phyloP scores from a whole-genome alignment of 2,797 vertebrate species.

The Hippoglossus hippoglossus region DNA sequence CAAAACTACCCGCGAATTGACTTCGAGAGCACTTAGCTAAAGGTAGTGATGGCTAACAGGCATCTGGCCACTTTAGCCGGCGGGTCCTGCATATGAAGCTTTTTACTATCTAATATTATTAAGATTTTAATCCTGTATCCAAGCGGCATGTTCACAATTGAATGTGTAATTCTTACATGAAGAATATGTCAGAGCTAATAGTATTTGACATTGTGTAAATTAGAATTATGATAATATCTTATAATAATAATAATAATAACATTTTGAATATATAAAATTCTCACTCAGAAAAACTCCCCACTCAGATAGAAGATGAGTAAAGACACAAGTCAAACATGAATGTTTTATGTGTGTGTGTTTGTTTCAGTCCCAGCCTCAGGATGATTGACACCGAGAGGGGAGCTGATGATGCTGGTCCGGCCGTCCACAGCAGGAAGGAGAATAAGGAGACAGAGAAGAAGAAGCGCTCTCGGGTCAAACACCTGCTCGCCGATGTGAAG shows the following conservation, averaged over 20 bases:
- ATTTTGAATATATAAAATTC: too few species aligned
- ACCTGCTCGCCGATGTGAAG: conserved; percentile 93
- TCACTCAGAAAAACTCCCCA: too few species aligned
- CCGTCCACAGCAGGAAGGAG: conserved; percentile 82
- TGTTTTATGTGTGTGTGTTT: neutral
- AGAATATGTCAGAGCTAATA: too few species aligned
- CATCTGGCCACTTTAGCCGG: too few species aligned
- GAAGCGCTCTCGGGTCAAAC: conserved; percentile 95
- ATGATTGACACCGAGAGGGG: conserved; percentile 86
- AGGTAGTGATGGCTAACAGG: neutral
- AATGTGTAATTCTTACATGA: neutral
- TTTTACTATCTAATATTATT: neutral
- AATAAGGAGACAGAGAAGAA: conserved; percentile 94
- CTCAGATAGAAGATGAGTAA: too few species aligned
- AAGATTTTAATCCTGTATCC: neutral
- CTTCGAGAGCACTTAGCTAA: conserved; percentile 4
- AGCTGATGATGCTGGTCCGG: conserved; percentile 66
- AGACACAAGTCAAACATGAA: too few species aligned
- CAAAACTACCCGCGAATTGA: conserved; percentile 44
- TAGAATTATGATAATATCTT: too few species aligned
- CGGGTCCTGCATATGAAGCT: neutral
- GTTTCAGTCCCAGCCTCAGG: neutral
- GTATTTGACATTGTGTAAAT: too few species aligned
- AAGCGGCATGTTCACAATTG: conserved; percentile 3
- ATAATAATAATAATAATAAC: too few species aligned